These are phyloP conservation scores for Nesoenas mayeri DNA, from an alignment of 2,113 vertebrate species.

Conservation along the genomic window DNA sequence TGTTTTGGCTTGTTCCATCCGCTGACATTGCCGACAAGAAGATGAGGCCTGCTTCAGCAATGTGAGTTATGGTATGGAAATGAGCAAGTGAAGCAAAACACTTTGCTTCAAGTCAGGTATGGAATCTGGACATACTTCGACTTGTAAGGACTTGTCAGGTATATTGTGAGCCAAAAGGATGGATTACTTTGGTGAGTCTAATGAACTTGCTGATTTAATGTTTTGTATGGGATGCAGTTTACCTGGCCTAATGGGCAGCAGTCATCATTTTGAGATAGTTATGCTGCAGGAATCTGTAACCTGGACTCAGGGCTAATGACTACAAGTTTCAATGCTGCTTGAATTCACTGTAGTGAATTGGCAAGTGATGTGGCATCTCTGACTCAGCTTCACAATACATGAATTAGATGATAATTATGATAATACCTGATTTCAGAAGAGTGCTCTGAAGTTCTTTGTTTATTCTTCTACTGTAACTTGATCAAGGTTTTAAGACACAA, in stretches of 20 bases:
- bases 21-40: background rate
- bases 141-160: background rate
- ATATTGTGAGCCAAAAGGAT: background rate
- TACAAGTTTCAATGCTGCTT: background rate
- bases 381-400: background rate
- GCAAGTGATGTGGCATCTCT: background rate
- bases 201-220: background rate
- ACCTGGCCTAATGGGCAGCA: background rate
- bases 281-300: background rate
- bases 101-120: background rate
- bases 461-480: background rate
- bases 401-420: background rate
- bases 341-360: background rate
- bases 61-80: background rate
- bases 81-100: background rate
- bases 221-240: background rate
- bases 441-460: background rate
- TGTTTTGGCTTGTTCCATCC: background rate
- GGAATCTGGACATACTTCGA: background rate
- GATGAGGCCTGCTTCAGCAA: background rate
- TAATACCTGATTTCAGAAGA: background rate
- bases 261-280: background rate
- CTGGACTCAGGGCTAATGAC: background rate
- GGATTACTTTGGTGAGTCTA: slow-evolving; percentile 4
- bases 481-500: background rate